Base-by-base conservation (phyloP, 2,797 vertebrate species). In the Balearica regulorum region DNA sequence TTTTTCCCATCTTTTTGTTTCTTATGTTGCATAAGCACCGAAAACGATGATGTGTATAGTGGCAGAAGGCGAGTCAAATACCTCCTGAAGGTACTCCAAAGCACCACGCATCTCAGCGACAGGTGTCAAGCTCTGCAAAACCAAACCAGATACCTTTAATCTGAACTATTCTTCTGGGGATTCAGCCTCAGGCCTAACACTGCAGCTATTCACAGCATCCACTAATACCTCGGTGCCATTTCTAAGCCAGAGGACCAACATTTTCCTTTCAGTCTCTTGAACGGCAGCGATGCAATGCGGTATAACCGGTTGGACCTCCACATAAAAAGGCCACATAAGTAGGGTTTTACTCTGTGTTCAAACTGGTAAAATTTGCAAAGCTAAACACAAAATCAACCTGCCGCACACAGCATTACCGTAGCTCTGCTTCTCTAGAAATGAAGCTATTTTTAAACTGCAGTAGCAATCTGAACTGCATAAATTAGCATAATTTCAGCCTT, bases 401-500 rank as follows among this genome's bases (percentile, higher is more conserved):
- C 78, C 8, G 13, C 78, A 88, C 44, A 5, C 86, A 95, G 76
- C 87, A 64, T 28, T 48, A 90, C 41, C 35, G 87, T 35, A 94
- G 94, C 96, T 96, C 92, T 76, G 49, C 79, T 94, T 95, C 96
- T 96, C 94, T 90, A 89, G 86, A 92, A 97, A 96, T 55, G 11
- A 72, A 96, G 96, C 94, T 98, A 98, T 98, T 98, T 98, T 98
- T 97, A 97, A 97, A 92, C 92, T 75, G 72, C 86, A 76, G 87
- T 87, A 94, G 92, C 96, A 97, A 58, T 96, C 95, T 54, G 95
- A 96, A 96, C 93, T 92, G 97, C 96, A 97, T 97, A 97, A 90
- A 97, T 98, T 98, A 98, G 94, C 97, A 98, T 97, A 97, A 97
- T 97, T 94, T 87, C 94, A 94, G 89, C 91, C 90, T 75, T 90